A percentile compares a stretch with the other conserved stretches of the same genome.
Evolutionary conservation across 2,113 vertebrate species (phyloP).

Genomic region (Callocephalon fimbriatum): DNA sequence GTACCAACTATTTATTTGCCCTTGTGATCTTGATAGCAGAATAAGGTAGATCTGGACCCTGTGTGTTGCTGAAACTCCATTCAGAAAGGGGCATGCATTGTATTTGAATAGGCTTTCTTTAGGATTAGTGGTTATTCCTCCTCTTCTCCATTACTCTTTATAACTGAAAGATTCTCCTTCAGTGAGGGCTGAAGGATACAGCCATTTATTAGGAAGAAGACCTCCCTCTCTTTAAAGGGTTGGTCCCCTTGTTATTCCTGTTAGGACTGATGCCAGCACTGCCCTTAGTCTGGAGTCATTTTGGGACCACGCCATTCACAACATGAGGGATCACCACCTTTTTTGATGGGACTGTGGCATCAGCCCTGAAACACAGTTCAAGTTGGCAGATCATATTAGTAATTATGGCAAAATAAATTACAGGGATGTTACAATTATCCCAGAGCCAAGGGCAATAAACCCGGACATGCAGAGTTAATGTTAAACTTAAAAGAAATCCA

Average conservation of each 20-base stretch:
- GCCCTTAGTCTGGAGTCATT: neutral
- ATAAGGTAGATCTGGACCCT: neutral
- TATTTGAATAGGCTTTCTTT: neutral
- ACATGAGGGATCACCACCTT: neutral
- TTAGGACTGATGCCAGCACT: neutral
- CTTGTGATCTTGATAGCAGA: neutral
- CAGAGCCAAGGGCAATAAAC: constrained; percentile 47
- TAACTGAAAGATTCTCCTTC: neutral
- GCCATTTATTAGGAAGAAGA: neutral
- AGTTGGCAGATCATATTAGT: neutral
- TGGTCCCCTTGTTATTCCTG: neutral
- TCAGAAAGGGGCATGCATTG: neutral
- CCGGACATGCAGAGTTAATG: neutral
- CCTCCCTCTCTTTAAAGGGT: neutral
- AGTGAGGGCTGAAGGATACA: constrained; percentile 23
- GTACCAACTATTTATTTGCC: neutral
- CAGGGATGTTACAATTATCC: neutral
- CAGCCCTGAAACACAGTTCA: neutral
- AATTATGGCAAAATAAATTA: constrained; percentile 50
- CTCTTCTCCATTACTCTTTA: neutral
- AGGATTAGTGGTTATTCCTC: neutral
- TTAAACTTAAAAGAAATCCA: constrained; percentile 14
- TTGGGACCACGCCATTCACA: neutral
- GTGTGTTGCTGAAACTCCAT: neutral
- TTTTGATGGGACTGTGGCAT: neutral